Conservation (phyloP, 2,113 vertebrate species). For the Setophaga petechia region DNA sequence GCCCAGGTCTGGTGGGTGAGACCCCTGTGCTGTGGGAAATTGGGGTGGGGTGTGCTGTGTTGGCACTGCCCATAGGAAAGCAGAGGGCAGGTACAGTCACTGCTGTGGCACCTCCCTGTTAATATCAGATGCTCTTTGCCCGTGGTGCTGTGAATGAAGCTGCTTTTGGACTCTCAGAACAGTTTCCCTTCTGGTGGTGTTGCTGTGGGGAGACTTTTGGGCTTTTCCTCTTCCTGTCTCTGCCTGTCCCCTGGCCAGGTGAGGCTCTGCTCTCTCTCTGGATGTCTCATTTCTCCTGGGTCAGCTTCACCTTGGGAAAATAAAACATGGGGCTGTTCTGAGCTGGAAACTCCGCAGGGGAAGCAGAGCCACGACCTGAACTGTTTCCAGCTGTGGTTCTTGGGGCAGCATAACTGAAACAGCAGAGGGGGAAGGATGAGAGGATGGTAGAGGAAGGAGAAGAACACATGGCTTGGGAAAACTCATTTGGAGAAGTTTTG, state of each 20-base stretch:
- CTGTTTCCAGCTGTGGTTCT: neutral
- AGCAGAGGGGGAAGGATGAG: neutral
- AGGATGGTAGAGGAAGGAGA: neutral
- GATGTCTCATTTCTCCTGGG: neutral
- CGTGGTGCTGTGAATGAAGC: rapidly evolving
- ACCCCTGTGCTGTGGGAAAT: neutral
- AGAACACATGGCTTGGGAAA: neutral
- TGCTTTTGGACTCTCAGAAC: neutral
- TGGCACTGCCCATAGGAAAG: neutral
- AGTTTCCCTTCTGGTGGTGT: neutral
- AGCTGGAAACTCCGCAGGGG: neutral
- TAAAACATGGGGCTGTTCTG: neutral
- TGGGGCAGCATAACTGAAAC: neutral
- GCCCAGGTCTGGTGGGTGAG: rapidly evolving
- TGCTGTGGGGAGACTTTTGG: neutral
- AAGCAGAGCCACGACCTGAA: neutral
- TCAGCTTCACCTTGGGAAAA: neutral
- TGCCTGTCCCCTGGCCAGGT: neutral
- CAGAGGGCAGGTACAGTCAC: neutral
- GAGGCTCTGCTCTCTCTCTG: neutral
- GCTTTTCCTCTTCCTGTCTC: neutral
- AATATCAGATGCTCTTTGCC: neutral
- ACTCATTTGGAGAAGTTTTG: neutral
- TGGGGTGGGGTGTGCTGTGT: neutral
- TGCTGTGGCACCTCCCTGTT: neutral